These are phyloP conservation scores for Peromyscus maniculatus DNA, from an alignment of 2,113 vertebrate species.

Conservation along the genomic window DNA sequence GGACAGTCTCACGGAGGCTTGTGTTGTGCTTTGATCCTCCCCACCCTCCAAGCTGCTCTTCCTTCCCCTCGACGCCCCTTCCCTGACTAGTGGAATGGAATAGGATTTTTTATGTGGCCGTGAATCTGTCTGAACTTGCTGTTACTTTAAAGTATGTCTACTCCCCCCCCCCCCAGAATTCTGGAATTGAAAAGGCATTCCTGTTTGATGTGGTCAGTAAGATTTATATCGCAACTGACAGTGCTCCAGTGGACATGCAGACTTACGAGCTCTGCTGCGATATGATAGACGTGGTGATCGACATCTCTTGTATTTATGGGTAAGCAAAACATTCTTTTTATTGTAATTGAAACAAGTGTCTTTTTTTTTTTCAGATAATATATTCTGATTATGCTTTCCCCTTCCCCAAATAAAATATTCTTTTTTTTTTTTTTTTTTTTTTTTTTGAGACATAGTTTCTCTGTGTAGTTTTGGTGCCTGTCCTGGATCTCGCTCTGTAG, in stretches of 20 bases:
- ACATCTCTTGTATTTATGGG: conserved; percentile 95
- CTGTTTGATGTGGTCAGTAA: conserved; percentile 95
- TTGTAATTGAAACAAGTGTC: neutral
- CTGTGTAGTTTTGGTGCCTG: no score
- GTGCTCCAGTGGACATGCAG: conserved; percentile 94
- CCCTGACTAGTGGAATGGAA: neutral
- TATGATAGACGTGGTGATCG: conserved; percentile 95
- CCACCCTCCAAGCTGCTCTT: accelerated
- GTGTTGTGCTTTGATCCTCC: accelerated
- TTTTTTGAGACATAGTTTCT: no score
- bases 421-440: neutral
- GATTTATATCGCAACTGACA: conserved; percentile 93
- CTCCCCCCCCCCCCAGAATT: conserved; percentile 89
- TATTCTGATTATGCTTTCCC: neutral
- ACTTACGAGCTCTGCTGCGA: conserved; percentile 94
- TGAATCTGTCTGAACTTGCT: conserved; percentile 14
- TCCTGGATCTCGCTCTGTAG: no score
- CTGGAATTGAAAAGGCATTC: conserved; percentile 95
- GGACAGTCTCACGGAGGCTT: neutral
- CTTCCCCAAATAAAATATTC: neutral
- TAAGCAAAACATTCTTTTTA: conserved; percentile 79
- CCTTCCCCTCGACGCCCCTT: neutral
- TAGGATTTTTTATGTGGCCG: conserved; percentile 3
- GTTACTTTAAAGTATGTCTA: conserved; percentile 41
- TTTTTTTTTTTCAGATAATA: conserved; percentile 16